Percentiles rank a stretch among this genome's conserved stretches.
Evolutionary conservation across 2,888 invertebrate species (phyloP).

Genomic region (Mimumesa dahlbomi): DNA sequence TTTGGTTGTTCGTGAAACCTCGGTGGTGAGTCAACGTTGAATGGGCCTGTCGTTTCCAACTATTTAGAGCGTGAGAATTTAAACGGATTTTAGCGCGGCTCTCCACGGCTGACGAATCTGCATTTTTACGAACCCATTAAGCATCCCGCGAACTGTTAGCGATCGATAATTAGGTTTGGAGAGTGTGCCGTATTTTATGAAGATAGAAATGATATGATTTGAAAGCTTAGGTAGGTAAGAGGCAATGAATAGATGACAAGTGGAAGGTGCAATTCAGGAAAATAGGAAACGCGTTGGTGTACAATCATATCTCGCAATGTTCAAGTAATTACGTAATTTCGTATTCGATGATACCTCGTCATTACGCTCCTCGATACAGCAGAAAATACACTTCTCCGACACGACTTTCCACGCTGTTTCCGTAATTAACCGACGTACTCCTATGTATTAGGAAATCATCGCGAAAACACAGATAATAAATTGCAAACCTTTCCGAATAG

Average conservation of each 20-base stretch:
- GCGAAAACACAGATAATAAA: not conserved
- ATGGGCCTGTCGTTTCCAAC: too few relatives aligned
- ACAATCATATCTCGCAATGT: not conserved
- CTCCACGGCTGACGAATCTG: not conserved
- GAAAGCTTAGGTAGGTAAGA: too few relatives aligned
- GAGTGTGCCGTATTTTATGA: too few relatives aligned
- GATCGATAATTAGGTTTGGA: too few relatives aligned
- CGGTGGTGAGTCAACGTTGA: too few relatives aligned
- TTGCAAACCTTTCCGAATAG: not conserved
- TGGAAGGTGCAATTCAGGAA: too few relatives aligned
- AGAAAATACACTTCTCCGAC: not conserved
- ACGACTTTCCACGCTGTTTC: not conserved
- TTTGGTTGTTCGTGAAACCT: too few relatives aligned
- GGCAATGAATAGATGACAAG: too few relatives aligned
- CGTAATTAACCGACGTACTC: not conserved
- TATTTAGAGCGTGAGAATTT: not conserved
- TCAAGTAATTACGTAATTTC: not conserved
- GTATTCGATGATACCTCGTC: constrained; percentile 1
- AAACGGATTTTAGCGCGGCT: not conserved
- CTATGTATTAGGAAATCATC: not conserved
- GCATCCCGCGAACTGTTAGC: too few relatives aligned
- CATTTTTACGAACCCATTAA: too few relatives aligned
- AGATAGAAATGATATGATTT: too few relatives aligned
- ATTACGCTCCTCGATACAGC: constrained; percentile 7
- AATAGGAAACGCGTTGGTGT: not conserved